Evolutionary conservation across 2,113 vertebrate genomes (phyloP).

Genomic region (Lophotis ruficrista): DNA sequence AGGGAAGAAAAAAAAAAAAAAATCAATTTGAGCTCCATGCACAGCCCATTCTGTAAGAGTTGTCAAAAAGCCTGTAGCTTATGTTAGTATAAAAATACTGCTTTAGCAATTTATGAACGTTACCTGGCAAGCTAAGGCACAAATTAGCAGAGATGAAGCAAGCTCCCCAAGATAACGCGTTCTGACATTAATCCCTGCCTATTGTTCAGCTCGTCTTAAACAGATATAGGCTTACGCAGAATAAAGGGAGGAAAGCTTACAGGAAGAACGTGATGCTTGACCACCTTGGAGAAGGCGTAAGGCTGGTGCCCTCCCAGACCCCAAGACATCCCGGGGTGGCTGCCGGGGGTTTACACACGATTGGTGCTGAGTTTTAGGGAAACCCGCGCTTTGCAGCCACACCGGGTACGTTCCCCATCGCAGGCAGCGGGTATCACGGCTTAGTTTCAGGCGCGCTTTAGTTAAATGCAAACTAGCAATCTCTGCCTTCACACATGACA

Average conservation of each 20-base stretch:
- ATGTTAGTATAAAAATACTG: slow-evolving; percentile 25
- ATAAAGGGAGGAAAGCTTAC: not conserved
- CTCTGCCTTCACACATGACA: slow-evolving; percentile 18
- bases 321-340: not conserved
- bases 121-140: slow-evolving; percentile 13
- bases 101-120: slow-evolving; percentile 49
- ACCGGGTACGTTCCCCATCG: rapidly evolving
- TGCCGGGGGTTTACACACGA: not conserved
- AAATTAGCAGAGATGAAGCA: slow-evolving; percentile 25
- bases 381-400: not conserved
- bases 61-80: not conserved
- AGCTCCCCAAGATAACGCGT: not conserved
- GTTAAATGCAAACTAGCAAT: slow-evolving; percentile 38
- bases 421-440: not conserved
- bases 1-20: not conserved
- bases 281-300: not conserved
- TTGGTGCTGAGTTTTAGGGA: not conserved
- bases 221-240: not conserved
- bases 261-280: rapidly evolving
- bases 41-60: not conserved
- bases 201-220: not conserved
- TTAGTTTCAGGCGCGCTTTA: not conserved
- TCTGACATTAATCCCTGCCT: not conserved
- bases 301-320: not conserved
- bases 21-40: not conserved